Evolutionary conservation across 2,797 vertebrate species (phyloP), one percentile per base, ranked within the genome.

Genomic region (Garrulus glandarius): DNA sequence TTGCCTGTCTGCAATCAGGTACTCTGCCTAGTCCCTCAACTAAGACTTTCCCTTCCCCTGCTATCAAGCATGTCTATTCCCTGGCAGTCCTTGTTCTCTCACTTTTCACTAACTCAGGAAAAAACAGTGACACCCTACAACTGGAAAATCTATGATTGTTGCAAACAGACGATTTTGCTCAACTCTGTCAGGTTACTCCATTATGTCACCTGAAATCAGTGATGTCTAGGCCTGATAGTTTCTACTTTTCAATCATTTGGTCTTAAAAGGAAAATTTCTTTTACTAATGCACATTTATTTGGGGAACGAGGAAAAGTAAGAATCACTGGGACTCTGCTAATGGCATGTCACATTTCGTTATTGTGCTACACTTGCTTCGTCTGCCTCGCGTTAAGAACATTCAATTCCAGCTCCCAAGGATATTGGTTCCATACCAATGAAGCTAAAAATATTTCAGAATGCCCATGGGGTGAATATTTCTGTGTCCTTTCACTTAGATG

Each of bases 341-440:
- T 89, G 86, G 64, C 68, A 80, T 77, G 92, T 89, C 92, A 91
- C 74, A 77, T 94, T 93, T 83, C 79, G 75, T 96, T 97, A 93
- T 64, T 87, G 64, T 87, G 71, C 75, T 92, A 55, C 46, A 61
- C 15, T 92, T 91, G 50, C 29, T 90, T 56, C 79, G 90, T 80
- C 50, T 79, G n/a, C 61, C 44, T 94, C 2, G 0, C 2, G 1
- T 59, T 94, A 84, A 85, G 75, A 96, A 56, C 78, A 69, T 75
- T 93, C 84, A 94, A 75, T 95, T 92, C 88, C 60, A 85, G 71
- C 74, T 83, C 89, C 94, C 8, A 49, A 84, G 75, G 61, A 91
- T 59, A 89, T 72, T 94, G 87, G 61, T 96, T 90, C 85, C 75
- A 83, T 92, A 96, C 71, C 93, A 88, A 47, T 85, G 92, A 97